Percentiles rank a stretch among this genome's conserved stretches.
These are phyloP conservation scores for Hydropsyche tenuis DNA, from an alignment of 1,140 invertebrate species.

Conservation along the genomic window DNA sequence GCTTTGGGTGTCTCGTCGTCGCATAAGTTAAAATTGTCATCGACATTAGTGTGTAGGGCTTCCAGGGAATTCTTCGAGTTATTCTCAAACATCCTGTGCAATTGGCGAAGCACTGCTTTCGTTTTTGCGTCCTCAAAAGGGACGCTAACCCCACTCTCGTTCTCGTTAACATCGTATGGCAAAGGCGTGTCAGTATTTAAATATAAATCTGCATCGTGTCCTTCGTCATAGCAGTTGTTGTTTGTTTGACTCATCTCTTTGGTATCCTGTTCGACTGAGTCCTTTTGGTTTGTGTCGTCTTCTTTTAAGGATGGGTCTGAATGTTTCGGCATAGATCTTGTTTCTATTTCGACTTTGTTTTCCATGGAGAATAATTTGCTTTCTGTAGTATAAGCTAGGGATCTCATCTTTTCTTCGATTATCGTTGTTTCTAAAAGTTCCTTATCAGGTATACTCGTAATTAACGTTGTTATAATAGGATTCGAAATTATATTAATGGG, in stretches of 20 bases:
- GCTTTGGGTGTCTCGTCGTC: slow-evolving; percentile 32
- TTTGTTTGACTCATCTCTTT: slow-evolving; percentile 6
- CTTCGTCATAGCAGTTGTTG: slow-evolving; percentile 31
- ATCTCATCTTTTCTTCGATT: slow-evolving; percentile 46
- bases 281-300: background rate
- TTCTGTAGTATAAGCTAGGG: slow-evolving; percentile 46
- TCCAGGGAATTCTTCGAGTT: slow-evolving; percentile 18
- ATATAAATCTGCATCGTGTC: slow-evolving; percentile 3
- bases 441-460: slow-evolving; percentile 46
- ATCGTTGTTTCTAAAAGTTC: slow-evolving; percentile 47
- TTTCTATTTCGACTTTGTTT: slow-evolving; percentile 37
- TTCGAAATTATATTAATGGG: slow-evolving; percentile 53
- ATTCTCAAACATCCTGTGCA: slow-evolving; percentile 32
- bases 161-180: slow-evolving; percentile 51
- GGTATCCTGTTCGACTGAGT: background rate
- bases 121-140: slow-evolving; percentile 28
- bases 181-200: slow-evolving; percentile 33
- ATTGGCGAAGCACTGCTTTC: slow-evolving; percentile 33
- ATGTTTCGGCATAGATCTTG: background rate
- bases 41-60: slow-evolving; percentile 16
- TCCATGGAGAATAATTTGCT: slow-evolving; percentile 41
- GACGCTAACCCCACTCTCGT: slow-evolving; percentile 53
- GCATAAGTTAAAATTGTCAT: slow-evolving; percentile 45
- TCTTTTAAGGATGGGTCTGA: background rate
- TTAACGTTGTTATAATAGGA: slow-evolving; percentile 40